Evolutionary conservation across 2,113 vertebrate genomes (phyloP).

Genomic region (Microcebus jonahi): DNA sequence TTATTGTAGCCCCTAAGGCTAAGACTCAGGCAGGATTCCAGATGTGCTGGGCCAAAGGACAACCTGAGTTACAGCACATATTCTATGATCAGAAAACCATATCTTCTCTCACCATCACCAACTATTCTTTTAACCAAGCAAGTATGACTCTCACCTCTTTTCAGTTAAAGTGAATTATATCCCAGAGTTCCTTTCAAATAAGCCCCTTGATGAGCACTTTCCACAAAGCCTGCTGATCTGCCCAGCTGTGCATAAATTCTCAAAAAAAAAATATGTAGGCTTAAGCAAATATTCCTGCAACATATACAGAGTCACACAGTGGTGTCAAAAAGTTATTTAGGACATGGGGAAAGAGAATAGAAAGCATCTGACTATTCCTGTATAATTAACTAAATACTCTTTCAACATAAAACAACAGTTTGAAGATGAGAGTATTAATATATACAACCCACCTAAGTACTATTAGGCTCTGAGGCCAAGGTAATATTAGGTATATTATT

Average conservation of each 20-base stretch:
- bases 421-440: not conserved
- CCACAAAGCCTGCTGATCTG: not conserved
- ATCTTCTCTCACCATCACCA: not conserved
- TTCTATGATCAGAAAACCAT: not conserved
- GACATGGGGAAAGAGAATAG: not conserved
- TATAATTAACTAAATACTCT: not conserved
- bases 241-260: not conserved
- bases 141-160: not conserved
- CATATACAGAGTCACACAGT: not conserved
- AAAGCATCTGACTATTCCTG: not conserved
- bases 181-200: not conserved
- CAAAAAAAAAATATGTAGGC: not conserved
- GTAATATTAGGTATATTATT: not conserved
- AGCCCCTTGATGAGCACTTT: not conserved
- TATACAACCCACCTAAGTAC: not conserved
- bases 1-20: not conserved
- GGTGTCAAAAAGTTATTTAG: not conserved
- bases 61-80: not conserved
- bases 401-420: conserved; percentile 25
- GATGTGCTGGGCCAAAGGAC: not conserved
- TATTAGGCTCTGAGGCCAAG: not conserved
- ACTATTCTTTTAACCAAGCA: not conserved
- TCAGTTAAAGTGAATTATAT: not conserved
- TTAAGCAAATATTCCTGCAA: not conserved
- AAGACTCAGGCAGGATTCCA: not conserved